These are phyloP conservation scores for Tubulanus polymorphus DNA, from an alignment of 2,888 invertebrate species.

Conservation along the genomic window DNA sequence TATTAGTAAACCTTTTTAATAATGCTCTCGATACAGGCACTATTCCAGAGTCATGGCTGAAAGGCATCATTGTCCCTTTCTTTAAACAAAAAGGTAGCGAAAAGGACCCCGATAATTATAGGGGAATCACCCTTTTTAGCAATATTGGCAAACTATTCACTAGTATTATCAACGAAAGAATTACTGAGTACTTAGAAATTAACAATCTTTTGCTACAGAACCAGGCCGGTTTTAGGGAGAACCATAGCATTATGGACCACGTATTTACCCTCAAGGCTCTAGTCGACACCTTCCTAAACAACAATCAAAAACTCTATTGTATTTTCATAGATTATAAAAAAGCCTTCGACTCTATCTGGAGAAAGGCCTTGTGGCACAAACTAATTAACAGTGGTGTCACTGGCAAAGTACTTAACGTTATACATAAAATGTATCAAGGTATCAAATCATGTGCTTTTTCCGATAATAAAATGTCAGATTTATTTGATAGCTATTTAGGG, in stretches of 20 bases:
- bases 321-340: constrained; percentile 15
- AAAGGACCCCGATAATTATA: constrained; percentile 16
- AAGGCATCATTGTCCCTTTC: constrained; percentile 11
- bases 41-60: constrained; percentile 14
- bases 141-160: constrained; percentile 18
- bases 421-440: constrained; percentile 1
- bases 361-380: constrained; percentile 17
- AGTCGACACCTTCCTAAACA: constrained; percentile 11
- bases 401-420: constrained; percentile 2
- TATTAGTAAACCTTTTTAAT: constrained; percentile 13
- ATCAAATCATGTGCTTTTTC: constrained; percentile 11
- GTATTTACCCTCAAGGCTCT: constrained; percentile 15
- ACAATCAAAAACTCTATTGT: constrained; percentile 9
- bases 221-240: constrained; percentile 18
- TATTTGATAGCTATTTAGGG: constrained; percentile 3
- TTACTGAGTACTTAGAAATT: constrained; percentile 10
- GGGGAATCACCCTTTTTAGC: constrained; percentile 18
- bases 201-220: constrained; percentile 15
- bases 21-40: constrained; percentile 5
- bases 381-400: constrained; percentile 5
- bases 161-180: constrained; percentile 15
- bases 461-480: constrained; percentile 10
- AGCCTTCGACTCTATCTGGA: constrained; percentile 16
- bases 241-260: constrained; percentile 16
- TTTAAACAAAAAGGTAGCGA: constrained; percentile 15